A percentile compares a stretch with the other conserved stretches of the same genome.
phyloP scores from a whole-genome alignment of 2,888 invertebrate genomes.

The Pheosia gnoma region DNA sequence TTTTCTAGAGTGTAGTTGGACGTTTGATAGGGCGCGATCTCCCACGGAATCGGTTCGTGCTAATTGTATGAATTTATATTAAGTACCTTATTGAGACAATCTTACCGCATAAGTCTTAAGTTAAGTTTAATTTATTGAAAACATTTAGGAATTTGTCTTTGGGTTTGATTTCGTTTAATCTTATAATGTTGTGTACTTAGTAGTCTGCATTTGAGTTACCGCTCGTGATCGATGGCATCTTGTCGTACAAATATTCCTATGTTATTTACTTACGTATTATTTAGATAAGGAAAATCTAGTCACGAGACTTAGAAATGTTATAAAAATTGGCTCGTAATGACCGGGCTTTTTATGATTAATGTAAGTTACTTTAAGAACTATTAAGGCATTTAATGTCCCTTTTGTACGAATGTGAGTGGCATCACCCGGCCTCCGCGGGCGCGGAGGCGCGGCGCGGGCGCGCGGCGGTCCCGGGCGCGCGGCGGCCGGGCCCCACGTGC shows the following conservation, averaged over 20 bases:
- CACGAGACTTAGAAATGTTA: conserved; percentile 82
- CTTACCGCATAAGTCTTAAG: conserved; percentile 62
- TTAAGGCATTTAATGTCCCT: conserved; percentile 70
- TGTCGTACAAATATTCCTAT: conserved; percentile 85
- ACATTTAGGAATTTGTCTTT: conserved; percentile 63
- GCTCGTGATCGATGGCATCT: conserved; percentile 84
- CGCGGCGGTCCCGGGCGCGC: conserved; percentile 5
- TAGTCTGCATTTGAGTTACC: conserved; percentile 84
- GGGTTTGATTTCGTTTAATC: conserved; percentile 79
- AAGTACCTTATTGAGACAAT: conserved; percentile 61
- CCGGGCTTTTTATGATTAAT: conserved; percentile 75
- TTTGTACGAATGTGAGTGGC: conserved; percentile 51
- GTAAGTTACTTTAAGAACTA: conserved; percentile 54
- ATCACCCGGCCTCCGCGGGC: conserved; percentile 14
- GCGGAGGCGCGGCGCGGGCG: conserved; percentile 5
- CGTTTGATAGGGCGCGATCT: conserved; percentile 77
- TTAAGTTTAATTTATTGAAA: conserved; percentile 80
- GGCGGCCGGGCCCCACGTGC: conserved; percentile 10
- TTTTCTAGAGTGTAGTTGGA: conserved; percentile 77
- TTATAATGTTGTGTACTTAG: conserved; percentile 75
- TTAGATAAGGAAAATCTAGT: conserved; percentile 82
- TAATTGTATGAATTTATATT: conserved; percentile 56
- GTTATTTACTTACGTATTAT: conserved; percentile 81
- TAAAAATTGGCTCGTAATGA: conserved; percentile 73
- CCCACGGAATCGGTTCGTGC: conserved; percentile 78